Base-by-base conservation (phyloP, 2,797 vertebrate genomes). In the Craterocephalus amniculus region DNA sequence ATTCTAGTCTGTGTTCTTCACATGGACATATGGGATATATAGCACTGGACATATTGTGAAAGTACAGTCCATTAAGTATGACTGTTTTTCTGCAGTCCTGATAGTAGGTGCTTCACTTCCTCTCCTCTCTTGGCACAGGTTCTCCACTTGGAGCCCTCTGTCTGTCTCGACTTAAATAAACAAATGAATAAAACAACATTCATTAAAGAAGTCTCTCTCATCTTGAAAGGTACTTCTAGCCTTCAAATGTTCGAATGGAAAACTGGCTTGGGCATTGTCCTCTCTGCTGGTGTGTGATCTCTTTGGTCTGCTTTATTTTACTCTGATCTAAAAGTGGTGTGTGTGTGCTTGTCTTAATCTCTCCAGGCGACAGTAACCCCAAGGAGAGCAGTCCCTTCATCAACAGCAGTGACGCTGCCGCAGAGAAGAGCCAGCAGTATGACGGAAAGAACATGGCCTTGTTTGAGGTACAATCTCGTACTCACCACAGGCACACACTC, bases 361-460 rank as follows among this genome's bases (percentile, higher is more conserved):
- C 87, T 67, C 5, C 88, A 99, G 98, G 96, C 2, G 98, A 99
- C 94, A 96, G 96, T 82, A 98, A 97, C 84, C 97, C 97, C 76
- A 99, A 99, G 92, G 98, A 99, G 87, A 99, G 96, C 95, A 98
- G 97, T 78, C 97, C 97, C 35, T 99, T 99, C 94, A 99, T 99
- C 92, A 99, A 99, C 93, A 99, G 97, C 93, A 97, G 96, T 0
- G 97, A 99, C 88, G 90, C 93, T 0, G 96, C 98, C 55, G 90
- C 94, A 67, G 98, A 99, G 89, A 98, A 98, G 86, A 97, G 95
- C 66, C 97, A 97, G 83, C 97, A 98, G 71, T 97, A 97, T 0
- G 96, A 97, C 1, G 96, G 95, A 90, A 99, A 98, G 91, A 95
- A 98, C 95, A 98, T 99, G 98, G 98, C 97, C 72, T 91, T 99